Base-by-base conservation (phyloP, 2,888 invertebrate species). In the Rhamphomyia laevipes region DNA sequence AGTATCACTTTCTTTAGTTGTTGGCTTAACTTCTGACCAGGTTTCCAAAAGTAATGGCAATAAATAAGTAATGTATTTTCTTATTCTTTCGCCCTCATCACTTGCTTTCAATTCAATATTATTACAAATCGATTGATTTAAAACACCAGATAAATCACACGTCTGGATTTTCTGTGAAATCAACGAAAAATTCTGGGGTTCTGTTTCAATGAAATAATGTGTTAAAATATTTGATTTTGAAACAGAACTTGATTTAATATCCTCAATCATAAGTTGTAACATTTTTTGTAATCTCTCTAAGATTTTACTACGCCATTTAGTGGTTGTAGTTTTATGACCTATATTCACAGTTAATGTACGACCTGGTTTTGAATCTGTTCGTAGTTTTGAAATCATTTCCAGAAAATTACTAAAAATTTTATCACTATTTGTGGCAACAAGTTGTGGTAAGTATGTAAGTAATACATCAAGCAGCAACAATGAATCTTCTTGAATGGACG, bases 401-500 rank as follows among this genome's bases (percentile, higher is more conserved):
- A 93, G 72, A 58, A 93, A 87, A 63, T 85, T 85, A 1, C 82
- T 78, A 49, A 93, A 74, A 4, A 93, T 78, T 65, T 80, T 81
- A 48, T 78, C 76, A 50, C 82, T 79, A 61, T 82, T 78, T 47
- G 74, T 70, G 0, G 81, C 78, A 3, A 91, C 74, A 43, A 87
- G 73, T 7, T 67, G 63, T 2, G 86, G 84, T 47, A 80, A 76
- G 57, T 81, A 76, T 38, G 77, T 72, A 13, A 90, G 67, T n/a
- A 92, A 73, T 40, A 83, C 74, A 62, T 92, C 91, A 16, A 94
- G 70, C 55, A 91, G 77, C 1, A 81, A 63, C 1, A 94, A 71
- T 0, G 92, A 86, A 66, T 91, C 91, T 63, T 88, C 84, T 63
- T 90, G 87, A 53, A 94, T 82, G 45, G 77, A 74, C 12, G 76